Evolutionary conservation across 2,888 invertebrate genomes (phyloP).

Genomic region (Gastrophysa polygoni): DNA sequence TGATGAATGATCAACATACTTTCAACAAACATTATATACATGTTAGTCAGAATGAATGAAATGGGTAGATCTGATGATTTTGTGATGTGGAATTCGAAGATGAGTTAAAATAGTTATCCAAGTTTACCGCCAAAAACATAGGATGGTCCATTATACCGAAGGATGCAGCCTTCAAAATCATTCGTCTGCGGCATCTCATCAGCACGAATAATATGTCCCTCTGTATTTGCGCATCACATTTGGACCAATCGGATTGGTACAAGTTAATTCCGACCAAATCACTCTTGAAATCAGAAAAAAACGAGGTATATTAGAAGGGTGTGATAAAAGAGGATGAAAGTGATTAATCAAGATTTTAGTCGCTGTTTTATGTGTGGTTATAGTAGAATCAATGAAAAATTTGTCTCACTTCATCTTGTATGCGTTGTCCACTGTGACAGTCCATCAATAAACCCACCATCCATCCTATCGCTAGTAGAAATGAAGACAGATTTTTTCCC

Average conservation of each 20-base stretch:
- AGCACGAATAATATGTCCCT: slow-evolving; percentile 28
- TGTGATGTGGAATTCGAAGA: too few relatives aligned
- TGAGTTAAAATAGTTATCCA: too few relatives aligned
- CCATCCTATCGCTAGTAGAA: slow-evolving; percentile 27
- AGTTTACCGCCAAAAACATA: slow-evolving; percentile 28
- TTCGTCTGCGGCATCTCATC: slow-evolving; percentile 17
- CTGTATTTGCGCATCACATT: slow-evolving; percentile 19
- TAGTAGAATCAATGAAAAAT: neutral
- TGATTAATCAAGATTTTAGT: too few relatives aligned
- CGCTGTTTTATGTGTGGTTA: neutral
- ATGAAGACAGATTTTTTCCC: slow-evolving; percentile 19
- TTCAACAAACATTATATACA: too few relatives aligned
- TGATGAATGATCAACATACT: too few relatives aligned
- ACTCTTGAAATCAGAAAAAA: slow-evolving; percentile 11
- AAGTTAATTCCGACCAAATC: slow-evolving; percentile 10
- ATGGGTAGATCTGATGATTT: too few relatives aligned
- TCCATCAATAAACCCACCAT: slow-evolving; percentile 24
- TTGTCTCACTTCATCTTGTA: slow-evolving; percentile 25
- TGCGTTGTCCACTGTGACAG: slow-evolving; percentile 26
- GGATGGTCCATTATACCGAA: slow-evolving; percentile 28
- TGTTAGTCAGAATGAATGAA: too few relatives aligned
- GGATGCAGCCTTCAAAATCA: slow-evolving; percentile 23
- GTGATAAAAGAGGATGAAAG: too few relatives aligned
- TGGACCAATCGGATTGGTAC: slow-evolving; percentile 18
- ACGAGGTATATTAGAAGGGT: neutral